Evolutionary conservation across 2,113 vertebrate genomes (phyloP).

Genomic region (Tiliqua scincoides): DNA sequence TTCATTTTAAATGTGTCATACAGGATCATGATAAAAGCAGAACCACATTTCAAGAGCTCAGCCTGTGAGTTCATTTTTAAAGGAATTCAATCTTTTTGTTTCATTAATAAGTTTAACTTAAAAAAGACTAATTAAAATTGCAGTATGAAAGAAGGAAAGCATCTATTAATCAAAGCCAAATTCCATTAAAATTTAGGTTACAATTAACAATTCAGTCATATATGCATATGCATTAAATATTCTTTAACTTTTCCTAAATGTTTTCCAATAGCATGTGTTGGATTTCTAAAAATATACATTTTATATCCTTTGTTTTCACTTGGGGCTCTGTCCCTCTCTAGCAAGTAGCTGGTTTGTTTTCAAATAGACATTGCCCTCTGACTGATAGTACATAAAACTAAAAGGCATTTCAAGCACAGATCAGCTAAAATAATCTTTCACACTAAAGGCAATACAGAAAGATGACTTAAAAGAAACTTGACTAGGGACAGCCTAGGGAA

Average conservation of each 20-base stretch:
- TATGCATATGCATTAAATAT: background rate
- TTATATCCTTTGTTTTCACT: background rate
- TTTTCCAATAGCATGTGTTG: background rate
- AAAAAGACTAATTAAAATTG: slow-evolving; percentile 47
- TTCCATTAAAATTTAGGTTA: slow-evolving; percentile 27
- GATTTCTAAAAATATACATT: accelerated
- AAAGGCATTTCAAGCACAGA: slow-evolving; percentile 3
- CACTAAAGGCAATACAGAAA: background rate
- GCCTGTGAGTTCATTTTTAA: background rate
- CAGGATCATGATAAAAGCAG: background rate
- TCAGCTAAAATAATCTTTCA: background rate
- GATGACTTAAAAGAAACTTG: background rate
- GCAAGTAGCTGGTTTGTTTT: background rate
- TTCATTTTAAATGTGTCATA: background rate
- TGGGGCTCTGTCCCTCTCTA: too few relatives aligned
- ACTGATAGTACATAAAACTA: background rate
- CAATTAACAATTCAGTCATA: slow-evolving; percentile 21
- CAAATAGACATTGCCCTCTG: background rate
- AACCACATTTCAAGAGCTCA: slow-evolving; percentile 8
- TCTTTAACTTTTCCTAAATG: background rate
- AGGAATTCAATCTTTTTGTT: slow-evolving; percentile 14
- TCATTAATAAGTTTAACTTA: slow-evolving; percentile 49
- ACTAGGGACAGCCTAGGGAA: background rate
- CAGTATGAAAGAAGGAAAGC: slow-evolving; percentile 1
- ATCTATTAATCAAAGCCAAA: slow-evolving; percentile 34